A percentile compares a stretch with the other conserved stretches of the same genome.
Evolutionary conservation across 2,113 vertebrate species (phyloP).

Genomic region (Lamprotornis superbus): DNA sequence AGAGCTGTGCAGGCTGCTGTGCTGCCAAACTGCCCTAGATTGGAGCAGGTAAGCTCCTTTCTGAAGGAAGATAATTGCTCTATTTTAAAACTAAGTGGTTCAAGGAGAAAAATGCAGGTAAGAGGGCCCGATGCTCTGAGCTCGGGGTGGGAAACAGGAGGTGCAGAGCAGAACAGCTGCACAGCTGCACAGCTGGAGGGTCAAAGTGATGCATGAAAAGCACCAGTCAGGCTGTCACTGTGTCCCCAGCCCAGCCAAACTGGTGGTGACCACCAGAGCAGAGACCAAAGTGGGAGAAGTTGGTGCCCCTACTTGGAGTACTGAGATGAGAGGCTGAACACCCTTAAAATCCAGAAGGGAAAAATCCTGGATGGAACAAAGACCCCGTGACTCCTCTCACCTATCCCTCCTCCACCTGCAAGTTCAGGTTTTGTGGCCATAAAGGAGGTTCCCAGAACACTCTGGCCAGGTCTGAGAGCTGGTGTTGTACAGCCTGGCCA

Average conservation of each 20-base stretch:
- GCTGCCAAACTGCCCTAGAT: conserved; percentile 23
- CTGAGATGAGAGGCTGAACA: fast-evolving
- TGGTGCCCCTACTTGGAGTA: neutral
- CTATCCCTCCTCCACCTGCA: neutral
- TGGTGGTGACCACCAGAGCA: neutral
- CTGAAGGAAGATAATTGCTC: conserved; percentile 7
- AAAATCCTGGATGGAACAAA: neutral
- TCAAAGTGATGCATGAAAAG: neutral
- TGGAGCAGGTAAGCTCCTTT: neutral
- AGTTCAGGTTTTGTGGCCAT: neutral
- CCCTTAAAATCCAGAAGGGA: neutral
- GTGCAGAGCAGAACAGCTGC: neutral
- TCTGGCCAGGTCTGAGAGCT: neutral
- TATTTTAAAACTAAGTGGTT: conserved; percentile 59
- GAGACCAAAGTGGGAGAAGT: neutral
- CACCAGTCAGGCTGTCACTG: neutral
- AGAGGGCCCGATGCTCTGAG: neutral
- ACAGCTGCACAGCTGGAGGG: neutral
- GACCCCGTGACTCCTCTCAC: neutral
- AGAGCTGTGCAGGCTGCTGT: neutral
- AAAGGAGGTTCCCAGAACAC: neutral
- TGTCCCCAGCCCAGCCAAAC: neutral
- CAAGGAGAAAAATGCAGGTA: conserved; percentile 42
- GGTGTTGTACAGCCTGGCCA: fast-evolving
- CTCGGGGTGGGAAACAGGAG: neutral